These are phyloP conservation scores for Monochamus saltuarius DNA, from an alignment of 1,140 invertebrate species.

Conservation along the genomic window DNA sequence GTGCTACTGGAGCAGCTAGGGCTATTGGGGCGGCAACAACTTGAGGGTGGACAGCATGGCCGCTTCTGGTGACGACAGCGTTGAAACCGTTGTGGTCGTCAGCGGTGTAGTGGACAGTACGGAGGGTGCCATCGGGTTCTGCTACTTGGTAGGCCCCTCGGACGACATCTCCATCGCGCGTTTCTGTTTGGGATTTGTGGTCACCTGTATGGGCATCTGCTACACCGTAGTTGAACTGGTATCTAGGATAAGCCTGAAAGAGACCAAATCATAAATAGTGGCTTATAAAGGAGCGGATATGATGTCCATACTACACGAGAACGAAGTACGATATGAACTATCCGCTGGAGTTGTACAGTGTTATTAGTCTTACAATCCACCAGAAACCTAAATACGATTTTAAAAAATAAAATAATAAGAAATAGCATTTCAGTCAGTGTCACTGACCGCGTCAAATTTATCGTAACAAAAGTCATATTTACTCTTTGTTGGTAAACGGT, in stretches of 20 bases:
- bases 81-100: slow-evolving; percentile 50
- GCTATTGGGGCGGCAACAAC: slow-evolving; percentile 12
- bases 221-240: slow-evolving; percentile 23
- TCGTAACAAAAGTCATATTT: too few relatives aligned
- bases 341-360: too few relatives aligned
- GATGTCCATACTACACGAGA: too few relatives aligned
- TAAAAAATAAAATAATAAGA: too few relatives aligned
- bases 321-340: too few relatives aligned
- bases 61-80: slow-evolving; percentile 43
- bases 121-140: slow-evolving; percentile 63
- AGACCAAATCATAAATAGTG: too few relatives aligned
- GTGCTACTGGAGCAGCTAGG: background rate
- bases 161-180: slow-evolving; percentile 22
- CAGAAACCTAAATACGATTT: too few relatives aligned
- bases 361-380: too few relatives aligned
- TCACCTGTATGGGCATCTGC: slow-evolving; percentile 19
- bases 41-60: slow-evolving; percentile 23
- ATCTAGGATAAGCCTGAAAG: slow-evolving; percentile 14
- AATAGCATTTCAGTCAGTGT: too few relatives aligned
- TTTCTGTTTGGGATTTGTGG: slow-evolving; percentile 18
- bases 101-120: slow-evolving; percentile 66
- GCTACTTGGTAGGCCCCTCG: slow-evolving; percentile 62
- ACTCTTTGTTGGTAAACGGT: too few relatives aligned
- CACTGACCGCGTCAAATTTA: too few relatives aligned
- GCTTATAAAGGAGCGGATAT: too few relatives aligned